Evolutionary conservation across 2,797 vertebrate genomes (phyloP), one percentile per base, ranked within the genome.

Genomic region (Acrocephalus scirpaceus): DNA sequence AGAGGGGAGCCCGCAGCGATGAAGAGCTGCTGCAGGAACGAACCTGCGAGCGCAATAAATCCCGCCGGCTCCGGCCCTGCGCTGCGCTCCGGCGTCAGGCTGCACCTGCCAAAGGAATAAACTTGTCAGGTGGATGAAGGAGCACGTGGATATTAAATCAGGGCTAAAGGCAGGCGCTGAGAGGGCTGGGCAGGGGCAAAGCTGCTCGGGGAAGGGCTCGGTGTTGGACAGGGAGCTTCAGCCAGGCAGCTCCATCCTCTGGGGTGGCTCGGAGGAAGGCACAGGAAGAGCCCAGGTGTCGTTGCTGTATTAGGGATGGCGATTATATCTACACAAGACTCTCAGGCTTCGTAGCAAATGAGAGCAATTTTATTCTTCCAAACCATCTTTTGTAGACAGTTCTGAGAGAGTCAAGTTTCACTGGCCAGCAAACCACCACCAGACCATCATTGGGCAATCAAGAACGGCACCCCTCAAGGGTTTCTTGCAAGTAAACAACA

Each of bases 21-120:
- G 20, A 21, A 10, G 7, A 11, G 45, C 20, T 25, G 86, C 32
- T 75, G 62, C 10, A 71, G 88, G 94, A 91, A 92, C 54, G 36
- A 93, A 91, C 96, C 96, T 88, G 91, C 38, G 27, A n/a, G 9
- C 70, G 60, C 95, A 32, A 84, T 96, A 94, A 96, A 97, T 97
- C 95, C 91, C 60, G 0, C 2, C 0, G 18, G 5, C 40, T 8
- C 79, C 3, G 2, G 44, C 94, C 85, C 65, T 5, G 94, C 50
- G 7, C 87, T 61, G 94, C 86, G 23, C 75, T 93, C 75, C 54
- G 34, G 30, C 79, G 62, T 11, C 69, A 88, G 79, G 84, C 86
- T 26, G 61, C 64, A 53, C 93, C 95, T 92, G 96, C 69, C 94
- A 81, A 57, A 96, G 95, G 94, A 78, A 97, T 97, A 40, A 96